Evolutionary conservation across 2,113 vertebrate genomes (phyloP).

Genomic region (Bostrychus sinensis): DNA sequence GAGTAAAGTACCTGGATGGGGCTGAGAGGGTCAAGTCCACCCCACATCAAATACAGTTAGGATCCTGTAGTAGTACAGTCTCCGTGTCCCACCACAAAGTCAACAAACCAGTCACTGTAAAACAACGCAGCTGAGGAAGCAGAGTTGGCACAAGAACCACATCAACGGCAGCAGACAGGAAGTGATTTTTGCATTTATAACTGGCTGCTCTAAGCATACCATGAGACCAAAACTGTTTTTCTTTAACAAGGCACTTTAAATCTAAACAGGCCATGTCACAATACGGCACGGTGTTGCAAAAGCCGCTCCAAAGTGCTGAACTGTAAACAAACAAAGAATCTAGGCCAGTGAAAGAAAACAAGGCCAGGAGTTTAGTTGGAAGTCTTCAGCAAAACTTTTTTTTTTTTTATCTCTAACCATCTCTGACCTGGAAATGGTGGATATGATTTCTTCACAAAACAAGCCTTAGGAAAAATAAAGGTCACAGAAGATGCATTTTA

Average conservation of each 20-base stretch:
- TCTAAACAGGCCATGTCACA: slow-evolving; percentile 51
- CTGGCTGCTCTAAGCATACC: slow-evolving; percentile 54
- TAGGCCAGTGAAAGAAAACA: slow-evolving; percentile 15
- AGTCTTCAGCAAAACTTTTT: slow-evolving; percentile 6
- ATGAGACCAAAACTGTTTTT: slow-evolving; percentile 49
- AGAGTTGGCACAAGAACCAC: slow-evolving; percentile 48
- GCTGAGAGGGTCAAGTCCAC: slow-evolving; percentile 33
- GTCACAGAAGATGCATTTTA: slow-evolving; percentile 20
- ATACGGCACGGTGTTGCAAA: slow-evolving; percentile 40
- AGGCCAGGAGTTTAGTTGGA: slow-evolving; percentile 10
- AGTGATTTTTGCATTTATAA: slow-evolving; percentile 53
- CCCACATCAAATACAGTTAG: slow-evolving; percentile 61
- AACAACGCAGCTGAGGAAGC: slow-evolving; percentile 53
- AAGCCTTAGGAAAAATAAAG: slow-evolving; percentile 12
- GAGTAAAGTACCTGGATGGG: slow-evolving; percentile 67
- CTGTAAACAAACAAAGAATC: slow-evolving; percentile 39
- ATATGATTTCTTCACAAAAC: not conserved
- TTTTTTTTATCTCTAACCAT: not conserved
- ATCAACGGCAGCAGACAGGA: slow-evolving; percentile 58
- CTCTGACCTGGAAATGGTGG: not conserved
- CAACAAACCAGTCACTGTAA: slow-evolving; percentile 61
- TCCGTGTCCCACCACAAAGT: slow-evolving; percentile 60
- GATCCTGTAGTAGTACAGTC: slow-evolving; percentile 41
- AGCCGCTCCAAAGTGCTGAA: slow-evolving; percentile 17
- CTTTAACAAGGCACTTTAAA: slow-evolving; percentile 54